Evolutionary conservation across 1,140 invertebrate species (phyloP).

Genomic region (Aradophagus sp.): DNA sequence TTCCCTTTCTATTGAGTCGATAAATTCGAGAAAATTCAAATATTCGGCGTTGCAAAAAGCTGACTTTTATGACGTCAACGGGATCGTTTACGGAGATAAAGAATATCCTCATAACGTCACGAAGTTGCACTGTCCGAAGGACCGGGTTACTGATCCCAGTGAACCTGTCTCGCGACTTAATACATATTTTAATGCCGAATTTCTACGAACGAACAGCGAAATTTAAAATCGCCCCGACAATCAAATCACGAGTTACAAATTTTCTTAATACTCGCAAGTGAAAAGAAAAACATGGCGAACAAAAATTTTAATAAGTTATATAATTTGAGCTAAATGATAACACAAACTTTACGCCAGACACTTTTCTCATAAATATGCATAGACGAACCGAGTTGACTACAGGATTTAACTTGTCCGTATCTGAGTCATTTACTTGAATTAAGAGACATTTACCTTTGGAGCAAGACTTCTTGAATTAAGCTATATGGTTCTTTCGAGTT

Average conservation of each 20-base stretch:
- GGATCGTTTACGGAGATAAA: neutral
- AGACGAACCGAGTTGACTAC: conserved; percentile 37
- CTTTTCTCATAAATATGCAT: conserved; percentile 55
- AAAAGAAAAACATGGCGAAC: conserved; percentile 19
- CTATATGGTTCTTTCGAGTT: conserved; percentile 48
- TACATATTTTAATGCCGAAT: neutral
- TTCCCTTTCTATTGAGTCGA: neutral
- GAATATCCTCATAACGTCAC: neutral
- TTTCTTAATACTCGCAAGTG: conserved; percentile 1
- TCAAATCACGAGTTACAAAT: conserved; percentile 12
- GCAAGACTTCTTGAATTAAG: conserved; percentile 46
- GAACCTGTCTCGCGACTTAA: neutral
- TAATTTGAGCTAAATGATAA: conserved; percentile 42
- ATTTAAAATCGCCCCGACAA: neutral
- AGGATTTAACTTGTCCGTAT: conserved; percentile 48
- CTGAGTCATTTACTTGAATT: conserved; percentile 49
- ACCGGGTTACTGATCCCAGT: neutral
- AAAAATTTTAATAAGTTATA: conserved; percentile 33
- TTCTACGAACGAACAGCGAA: neutral
- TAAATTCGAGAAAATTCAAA: neutral
- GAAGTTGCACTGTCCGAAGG: neutral
- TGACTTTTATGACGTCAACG: conserved; percentile 15
- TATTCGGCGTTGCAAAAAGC: conserved; percentile 1
- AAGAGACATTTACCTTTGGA: conserved; percentile 48
- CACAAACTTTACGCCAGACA: conserved; percentile 38